phyloP scores from a whole-genome alignment of 2,797 vertebrate genomes.

The Antrozous pallidus region DNA sequence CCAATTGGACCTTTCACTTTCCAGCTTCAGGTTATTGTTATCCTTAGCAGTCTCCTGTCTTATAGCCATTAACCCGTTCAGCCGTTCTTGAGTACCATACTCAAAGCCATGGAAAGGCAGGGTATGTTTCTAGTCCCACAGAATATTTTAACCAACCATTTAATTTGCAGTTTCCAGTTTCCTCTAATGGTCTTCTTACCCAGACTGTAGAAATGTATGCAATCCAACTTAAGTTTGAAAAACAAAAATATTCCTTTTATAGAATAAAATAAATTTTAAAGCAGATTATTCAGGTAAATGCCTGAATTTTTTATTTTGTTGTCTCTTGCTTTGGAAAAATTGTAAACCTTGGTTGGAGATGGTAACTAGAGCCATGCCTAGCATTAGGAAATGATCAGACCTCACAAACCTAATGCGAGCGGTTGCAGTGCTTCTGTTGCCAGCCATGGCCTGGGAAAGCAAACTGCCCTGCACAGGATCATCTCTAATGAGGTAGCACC shows the following conservation, averaged over 20 bases:
- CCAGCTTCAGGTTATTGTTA: not conserved
- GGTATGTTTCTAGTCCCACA: not conserved
- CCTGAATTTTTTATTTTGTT: not conserved
- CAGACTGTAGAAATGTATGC: not conserved
- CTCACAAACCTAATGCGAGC: not conserved
- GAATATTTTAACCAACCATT: not conserved
- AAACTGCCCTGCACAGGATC: not conserved
- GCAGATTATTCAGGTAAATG: not conserved
- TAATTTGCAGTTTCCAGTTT: not conserved
- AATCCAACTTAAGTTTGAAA: not conserved
- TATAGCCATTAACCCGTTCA: not conserved
- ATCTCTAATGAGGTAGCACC: not conserved
- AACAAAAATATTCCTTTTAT: not conserved
- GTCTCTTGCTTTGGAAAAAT: not conserved
- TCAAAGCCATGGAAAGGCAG: not conserved
- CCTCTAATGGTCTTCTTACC: not conserved
- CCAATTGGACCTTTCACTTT: not conserved
- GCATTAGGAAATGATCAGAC: not conserved
- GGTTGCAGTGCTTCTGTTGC: rapidly evolving
- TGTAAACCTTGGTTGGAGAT: not conserved
- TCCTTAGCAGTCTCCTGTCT: not conserved
- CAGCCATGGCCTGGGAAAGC: not conserved
- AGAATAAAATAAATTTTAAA: constrained; percentile 13
- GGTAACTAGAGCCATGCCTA: not conserved
- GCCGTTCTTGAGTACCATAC: not conserved